These are phyloP conservation scores for Reticulitermes lucifugus DNA, from an alignment of 2,888 invertebrate species.

Conservation along the genomic window DNA sequence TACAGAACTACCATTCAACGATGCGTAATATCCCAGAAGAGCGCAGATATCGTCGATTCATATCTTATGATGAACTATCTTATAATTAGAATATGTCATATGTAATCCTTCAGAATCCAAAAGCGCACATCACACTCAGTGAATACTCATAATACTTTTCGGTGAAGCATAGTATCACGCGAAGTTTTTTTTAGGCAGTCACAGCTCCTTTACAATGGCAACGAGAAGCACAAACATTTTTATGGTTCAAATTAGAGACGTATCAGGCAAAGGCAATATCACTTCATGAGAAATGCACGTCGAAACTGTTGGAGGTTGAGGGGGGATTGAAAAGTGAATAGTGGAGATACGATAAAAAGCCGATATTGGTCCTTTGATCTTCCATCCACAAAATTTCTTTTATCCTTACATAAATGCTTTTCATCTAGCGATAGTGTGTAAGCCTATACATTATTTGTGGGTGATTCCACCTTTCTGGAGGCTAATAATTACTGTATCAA, in stretches of 20 bases:
- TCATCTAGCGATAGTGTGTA: conserved; percentile 28
- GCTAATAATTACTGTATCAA: conserved; percentile 34
- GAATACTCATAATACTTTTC: no score
- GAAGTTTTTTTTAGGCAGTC: not conserved
- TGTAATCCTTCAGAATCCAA: no score
- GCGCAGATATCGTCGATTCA: no score
- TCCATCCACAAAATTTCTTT: conserved; percentile 38
- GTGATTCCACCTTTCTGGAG: conserved; percentile 9
- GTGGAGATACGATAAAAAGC: conserved; percentile 19
- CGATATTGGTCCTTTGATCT: conserved; percentile 40
- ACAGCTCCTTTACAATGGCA: not conserved
- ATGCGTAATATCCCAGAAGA: no score
- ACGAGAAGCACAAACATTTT: not conserved
- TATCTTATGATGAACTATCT: no score
- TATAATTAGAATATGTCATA: no score
- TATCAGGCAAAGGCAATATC: conserved; percentile 20
- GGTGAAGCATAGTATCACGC: no score
- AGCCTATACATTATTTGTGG: conserved; percentile 31
- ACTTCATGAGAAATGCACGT: conserved; percentile 18
- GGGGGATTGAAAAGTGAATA: not conserved
- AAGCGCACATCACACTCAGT: no score
- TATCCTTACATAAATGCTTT: conserved; percentile 37
- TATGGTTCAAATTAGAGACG: conserved; percentile 19
- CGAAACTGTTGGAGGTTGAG: not conserved
- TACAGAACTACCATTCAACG: no score